These are phyloP conservation scores for Drosophila fulvimacula DNA, from an alignment of 2,888 invertebrate genomes.

Conservation along the genomic window DNA sequence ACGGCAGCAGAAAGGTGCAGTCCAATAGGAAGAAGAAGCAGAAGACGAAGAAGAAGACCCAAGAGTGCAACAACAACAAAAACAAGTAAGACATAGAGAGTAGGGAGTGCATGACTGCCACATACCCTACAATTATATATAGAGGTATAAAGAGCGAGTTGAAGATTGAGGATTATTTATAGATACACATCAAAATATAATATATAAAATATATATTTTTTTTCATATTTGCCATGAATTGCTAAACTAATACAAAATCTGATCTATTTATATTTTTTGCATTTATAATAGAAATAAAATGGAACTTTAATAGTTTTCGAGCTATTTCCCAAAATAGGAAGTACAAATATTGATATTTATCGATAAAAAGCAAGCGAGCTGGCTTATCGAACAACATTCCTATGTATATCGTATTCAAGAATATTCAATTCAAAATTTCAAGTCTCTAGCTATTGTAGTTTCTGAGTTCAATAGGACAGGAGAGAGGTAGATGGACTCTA, in stretches of 20 bases:
- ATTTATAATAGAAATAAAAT: too few species aligned
- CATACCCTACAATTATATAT: background rate
- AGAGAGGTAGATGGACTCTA: background rate
- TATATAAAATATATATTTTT: too few species aligned
- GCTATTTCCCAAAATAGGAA: background rate
- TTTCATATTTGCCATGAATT: too few species aligned
- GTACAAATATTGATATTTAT: background rate
- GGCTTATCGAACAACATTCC: background rate
- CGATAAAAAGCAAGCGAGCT: background rate
- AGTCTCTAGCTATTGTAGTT: background rate
- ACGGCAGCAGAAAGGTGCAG: conserved; percentile 53
- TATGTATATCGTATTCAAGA: background rate
- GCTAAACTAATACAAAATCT: too few species aligned
- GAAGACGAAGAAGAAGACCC: conserved; percentile 46
- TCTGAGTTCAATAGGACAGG: background rate
- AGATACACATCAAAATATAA: background rate
- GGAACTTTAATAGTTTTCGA: too few species aligned
- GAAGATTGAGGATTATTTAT: background rate
- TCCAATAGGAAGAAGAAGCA: conserved; percentile 41
- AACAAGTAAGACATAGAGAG: background rate
- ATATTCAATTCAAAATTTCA: background rate
- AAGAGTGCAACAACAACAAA: conserved; percentile 46
- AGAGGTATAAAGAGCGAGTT: background rate
- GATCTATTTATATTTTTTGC: too few species aligned
- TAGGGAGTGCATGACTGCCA: background rate